Base-by-base conservation (phyloP, 2,888 invertebrate species). In the Tupiocoris notatus region DNA sequence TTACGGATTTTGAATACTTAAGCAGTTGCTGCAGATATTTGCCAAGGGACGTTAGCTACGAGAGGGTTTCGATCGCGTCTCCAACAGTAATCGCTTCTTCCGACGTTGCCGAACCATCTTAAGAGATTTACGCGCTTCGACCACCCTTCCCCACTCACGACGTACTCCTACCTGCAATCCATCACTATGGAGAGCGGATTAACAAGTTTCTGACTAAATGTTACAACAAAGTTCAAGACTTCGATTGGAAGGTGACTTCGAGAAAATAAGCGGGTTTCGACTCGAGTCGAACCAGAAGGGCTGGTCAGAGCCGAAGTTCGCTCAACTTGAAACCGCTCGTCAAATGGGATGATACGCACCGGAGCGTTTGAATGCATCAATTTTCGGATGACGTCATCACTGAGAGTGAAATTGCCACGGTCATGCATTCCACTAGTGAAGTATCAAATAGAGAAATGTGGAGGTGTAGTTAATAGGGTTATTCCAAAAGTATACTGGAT, bases 1-100 rank as follows among this genome's bases (percentile, higher is more conserved):
- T 59, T 59, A 59, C 17, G 59, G 59, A 59, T 59, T 59, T n/a
- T 59, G 59, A 59, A 59, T 59, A 59, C 59, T 59, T 59, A 18
- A 59, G 59, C 59, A 59, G 20, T 39, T 39, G 39, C 39, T 12
- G 39, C 6, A 12, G 6, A 39, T 7, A 39, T 39, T 39, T 12
- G 39, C 39, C 39, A 12, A 12, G 6, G 39, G 12, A 39, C 39
- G 39, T 39, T 39, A 3, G 12, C 3, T 12, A 12, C 12, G 3
- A 39, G 39, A 39, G 39, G 39, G 39, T 39, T 39, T 12, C 39
- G 39, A 39, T 39, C 39, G 39, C 39, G 39, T 39, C 12, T 39
- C 39, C 6, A 39, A 39, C 39, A 39, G 39, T 39, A 39, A 39
- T 39, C 39, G 39, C 12, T 12, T 39, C 39, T 39, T 39, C 39